A percentile compares a stretch with the other conserved stretches of the same genome.
Conservation (phyloP, 1,140 invertebrate species). For the Drosophila azteca region DNA sequence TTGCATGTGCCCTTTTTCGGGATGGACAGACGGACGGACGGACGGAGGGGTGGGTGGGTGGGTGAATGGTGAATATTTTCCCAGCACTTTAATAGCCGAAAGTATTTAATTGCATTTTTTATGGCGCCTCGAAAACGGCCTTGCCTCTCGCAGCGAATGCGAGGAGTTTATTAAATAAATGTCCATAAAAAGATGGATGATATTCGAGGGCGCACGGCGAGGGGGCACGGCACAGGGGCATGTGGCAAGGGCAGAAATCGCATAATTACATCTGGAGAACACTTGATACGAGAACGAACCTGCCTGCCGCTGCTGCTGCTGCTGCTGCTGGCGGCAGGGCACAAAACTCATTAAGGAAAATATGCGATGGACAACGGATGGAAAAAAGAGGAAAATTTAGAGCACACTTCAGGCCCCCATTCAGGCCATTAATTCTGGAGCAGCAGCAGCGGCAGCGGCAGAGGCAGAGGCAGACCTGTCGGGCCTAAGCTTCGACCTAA, state of each 20-base stretch:
- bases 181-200: constrained; percentile 43
- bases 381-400: constrained; percentile 68
- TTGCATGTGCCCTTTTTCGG: background rate
- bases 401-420: constrained; percentile 58
- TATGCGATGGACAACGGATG: constrained; percentile 25
- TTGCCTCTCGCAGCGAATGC: constrained; percentile 12
- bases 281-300: constrained; percentile 45
- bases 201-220: background rate
- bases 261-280: constrained; percentile 73
- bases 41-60: background rate
- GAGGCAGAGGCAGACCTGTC: constrained; percentile 44
- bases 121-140: constrained; percentile 20
- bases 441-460: constrained; percentile 5
- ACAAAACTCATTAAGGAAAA: constrained; percentile 74
- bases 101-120: constrained; percentile 70
- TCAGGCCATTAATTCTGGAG: constrained; percentile 58
- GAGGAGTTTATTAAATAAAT: constrained; percentile 68
- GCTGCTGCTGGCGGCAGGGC: constrained; percentile 14
- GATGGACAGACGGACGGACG: no score
- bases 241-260: constrained; percentile 32
- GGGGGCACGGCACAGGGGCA: no score
- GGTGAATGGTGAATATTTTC: constrained; percentile 31
- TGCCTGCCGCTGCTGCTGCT: no score
- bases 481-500: constrained; percentile 64
- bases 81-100: constrained; percentile 60